phyloP scores from a whole-genome alignment of 2,797 vertebrate species.

The Propithecus deckenii region DNA sequence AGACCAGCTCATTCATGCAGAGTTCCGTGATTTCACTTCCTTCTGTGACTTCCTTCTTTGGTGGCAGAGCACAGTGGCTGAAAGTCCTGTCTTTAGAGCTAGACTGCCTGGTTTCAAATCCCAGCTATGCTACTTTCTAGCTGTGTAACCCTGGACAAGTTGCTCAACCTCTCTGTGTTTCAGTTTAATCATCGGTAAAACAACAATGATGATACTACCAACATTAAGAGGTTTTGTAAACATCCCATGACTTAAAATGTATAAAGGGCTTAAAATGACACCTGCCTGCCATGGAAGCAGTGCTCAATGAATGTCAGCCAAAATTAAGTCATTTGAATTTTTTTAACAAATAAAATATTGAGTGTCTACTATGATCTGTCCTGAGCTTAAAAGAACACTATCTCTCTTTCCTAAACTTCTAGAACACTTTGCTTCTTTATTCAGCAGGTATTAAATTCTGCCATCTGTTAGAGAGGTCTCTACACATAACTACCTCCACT shows the following conservation, averaged over 20 bases:
- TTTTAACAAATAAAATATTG: background rate
- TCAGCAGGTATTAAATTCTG: background rate
- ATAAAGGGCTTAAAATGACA: background rate
- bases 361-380: background rate
- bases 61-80: background rate
- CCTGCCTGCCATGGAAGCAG: background rate
- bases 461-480: background rate
- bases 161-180: background rate
- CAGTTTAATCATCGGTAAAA: background rate
- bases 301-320: background rate
- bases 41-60: background rate
- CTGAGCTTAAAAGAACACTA: background rate
- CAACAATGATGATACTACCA: background rate
- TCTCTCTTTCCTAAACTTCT: background rate
- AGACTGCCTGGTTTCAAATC: background rate
- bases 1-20: background rate
- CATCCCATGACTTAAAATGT: background rate
- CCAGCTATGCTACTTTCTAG: background rate
- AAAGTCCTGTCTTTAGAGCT: background rate
- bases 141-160: background rate
- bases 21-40: background rate
- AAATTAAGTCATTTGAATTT: background rate
- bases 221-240: background rate
- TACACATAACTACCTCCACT: background rate
- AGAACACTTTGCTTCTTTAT: background rate